phyloP scores from a whole-genome alignment of 1,140 invertebrate genomes.

The Drosophila punjabiensis region DNA sequence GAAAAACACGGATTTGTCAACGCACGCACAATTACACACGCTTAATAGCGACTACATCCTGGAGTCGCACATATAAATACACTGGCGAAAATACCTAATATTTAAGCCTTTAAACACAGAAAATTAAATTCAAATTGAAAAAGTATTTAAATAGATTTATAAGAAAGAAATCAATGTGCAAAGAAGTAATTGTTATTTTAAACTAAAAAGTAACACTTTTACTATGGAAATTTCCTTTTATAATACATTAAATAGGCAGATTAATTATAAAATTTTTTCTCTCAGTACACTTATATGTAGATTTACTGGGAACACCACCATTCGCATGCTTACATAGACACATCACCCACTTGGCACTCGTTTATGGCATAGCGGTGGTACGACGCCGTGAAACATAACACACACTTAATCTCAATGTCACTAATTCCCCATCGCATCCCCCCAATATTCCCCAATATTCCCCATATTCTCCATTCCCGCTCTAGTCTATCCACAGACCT shows the following conservation, averaged over 20 bases:
- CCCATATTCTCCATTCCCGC: background rate
- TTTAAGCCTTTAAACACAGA: background rate
- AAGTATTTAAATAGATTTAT: background rate
- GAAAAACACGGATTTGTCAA: slow-evolving; percentile 78
- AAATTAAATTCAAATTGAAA: no score
- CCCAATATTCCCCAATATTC: background rate
- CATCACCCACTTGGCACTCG: slow-evolving; percentile 58
- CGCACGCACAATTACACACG: slow-evolving; percentile 79
- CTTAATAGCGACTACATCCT: slow-evolving; percentile 72
- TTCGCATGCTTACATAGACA: slow-evolving; percentile 41
- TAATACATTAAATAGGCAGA: background rate
- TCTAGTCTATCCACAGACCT: slow-evolving; percentile 46
- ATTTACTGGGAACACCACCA: slow-evolving; percentile 26
- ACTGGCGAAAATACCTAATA: background rate
- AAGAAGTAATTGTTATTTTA: background rate
- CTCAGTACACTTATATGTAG: background rate
- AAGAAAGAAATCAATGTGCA: background rate
- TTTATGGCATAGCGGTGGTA: slow-evolving; percentile 30
- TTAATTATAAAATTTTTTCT: background rate
- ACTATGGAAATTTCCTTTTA: background rate
- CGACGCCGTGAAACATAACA: slow-evolving; percentile 52
- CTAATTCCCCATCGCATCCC: slow-evolving; percentile 65
- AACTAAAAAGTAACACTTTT: background rate
- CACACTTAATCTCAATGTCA: slow-evolving; percentile 79
- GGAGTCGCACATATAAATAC: slow-evolving; percentile 13